These are phyloP conservation scores for Rhagologus leucostigma DNA, from an alignment of 2,113 vertebrate species.

Conservation along the genomic window DNA sequence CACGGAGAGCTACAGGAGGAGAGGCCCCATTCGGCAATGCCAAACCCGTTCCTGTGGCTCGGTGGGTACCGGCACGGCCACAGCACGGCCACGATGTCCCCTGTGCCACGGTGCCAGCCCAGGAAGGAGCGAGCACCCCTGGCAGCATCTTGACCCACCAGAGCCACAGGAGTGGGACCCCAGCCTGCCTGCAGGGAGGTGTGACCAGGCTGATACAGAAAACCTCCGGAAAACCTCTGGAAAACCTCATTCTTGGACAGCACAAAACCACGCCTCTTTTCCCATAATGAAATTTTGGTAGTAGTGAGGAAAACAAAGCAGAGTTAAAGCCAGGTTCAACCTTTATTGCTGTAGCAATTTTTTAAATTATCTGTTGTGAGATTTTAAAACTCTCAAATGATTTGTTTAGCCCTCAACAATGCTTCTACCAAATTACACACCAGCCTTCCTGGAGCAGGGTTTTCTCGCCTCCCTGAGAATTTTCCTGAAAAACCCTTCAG, in stretches of 20 bases:
- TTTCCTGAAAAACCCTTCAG: neutral
- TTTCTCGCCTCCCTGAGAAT: neutral
- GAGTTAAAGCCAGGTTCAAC: rapidly evolving
- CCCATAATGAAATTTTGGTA: neutral
- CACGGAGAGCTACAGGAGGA: neutral
- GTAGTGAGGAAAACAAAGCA: rapidly evolving
- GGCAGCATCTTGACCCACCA: neutral
- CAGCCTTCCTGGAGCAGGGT: neutral
- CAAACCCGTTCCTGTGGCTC: rapidly evolving
- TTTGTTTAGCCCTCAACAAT: neutral
- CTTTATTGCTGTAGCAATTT: neutral
- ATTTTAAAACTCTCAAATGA: neutral
- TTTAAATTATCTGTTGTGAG: neutral
- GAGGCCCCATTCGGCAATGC: rapidly evolving
- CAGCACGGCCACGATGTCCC: rapidly evolving
- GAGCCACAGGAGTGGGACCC: neutral
- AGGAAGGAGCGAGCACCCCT: neutral
- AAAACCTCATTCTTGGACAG: neutral
- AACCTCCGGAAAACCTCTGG: rapidly evolving
- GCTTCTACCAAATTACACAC: neutral
- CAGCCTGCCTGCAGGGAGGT: no score
- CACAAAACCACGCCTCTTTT: rapidly evolving
- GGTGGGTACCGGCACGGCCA: rapidly evolving
- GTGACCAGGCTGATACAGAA: rapidly evolving
- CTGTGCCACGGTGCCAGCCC: neutral